Percentiles rank a stretch among this genome's conserved stretches.
These are phyloP conservation scores for Melangyna quadrimaculata DNA, from an alignment of 2,888 invertebrate species.

Conservation along the genomic window DNA sequence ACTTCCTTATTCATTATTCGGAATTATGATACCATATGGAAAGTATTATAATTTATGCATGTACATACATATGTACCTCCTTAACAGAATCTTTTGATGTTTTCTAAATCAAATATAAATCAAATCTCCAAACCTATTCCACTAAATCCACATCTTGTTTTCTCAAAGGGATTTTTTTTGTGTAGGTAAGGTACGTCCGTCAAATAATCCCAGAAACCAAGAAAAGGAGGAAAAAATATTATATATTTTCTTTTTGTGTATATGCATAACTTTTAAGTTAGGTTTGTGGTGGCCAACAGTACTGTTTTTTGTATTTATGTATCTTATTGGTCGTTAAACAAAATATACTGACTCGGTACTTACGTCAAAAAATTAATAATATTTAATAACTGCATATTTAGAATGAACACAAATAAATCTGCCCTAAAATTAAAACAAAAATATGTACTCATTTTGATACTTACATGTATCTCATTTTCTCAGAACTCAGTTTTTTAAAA, in stretches of 20 bases:
- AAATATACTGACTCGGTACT: too few relatives aligned
- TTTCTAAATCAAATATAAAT: constrained; percentile 7
- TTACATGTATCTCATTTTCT: too few relatives aligned
- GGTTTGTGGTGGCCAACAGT: background rate
- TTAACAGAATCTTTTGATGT: background rate
- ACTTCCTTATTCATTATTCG: background rate
- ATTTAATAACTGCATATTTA: too few relatives aligned
- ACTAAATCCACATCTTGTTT: constrained; percentile 26
- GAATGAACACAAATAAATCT: too few relatives aligned
- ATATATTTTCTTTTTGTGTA: background rate
- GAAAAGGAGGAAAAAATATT: background rate
- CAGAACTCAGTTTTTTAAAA: too few relatives aligned
- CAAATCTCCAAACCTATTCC: constrained; percentile 15
- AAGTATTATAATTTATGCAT: background rate
- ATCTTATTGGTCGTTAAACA: background rate
- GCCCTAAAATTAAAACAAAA: too few relatives aligned
- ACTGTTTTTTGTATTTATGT: background rate
- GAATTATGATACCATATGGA: background rate
- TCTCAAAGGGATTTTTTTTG: background rate
- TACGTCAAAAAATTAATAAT: too few relatives aligned
- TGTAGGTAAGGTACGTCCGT: background rate
- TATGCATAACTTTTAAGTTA: background rate
- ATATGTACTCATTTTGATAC: too few relatives aligned
- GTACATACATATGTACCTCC: background rate
- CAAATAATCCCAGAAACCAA: background rate